Conservation (phyloP, 2,797 vertebrate genomes). For the Silurus aristotelis region DNA sequence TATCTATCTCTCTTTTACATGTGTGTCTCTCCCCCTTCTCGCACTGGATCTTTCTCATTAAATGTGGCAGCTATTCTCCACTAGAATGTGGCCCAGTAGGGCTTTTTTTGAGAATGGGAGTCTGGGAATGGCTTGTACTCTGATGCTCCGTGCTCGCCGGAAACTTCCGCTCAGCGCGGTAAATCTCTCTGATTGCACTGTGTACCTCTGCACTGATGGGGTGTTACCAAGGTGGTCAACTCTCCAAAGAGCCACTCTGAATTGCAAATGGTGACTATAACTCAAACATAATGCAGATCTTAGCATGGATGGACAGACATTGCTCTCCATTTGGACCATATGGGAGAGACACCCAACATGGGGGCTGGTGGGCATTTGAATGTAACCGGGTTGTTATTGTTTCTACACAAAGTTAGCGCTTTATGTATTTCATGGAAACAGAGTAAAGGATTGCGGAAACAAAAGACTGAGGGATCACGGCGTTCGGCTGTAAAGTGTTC, state of each 20-base stretch:
- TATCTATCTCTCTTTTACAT: neutral
- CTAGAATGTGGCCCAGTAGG: slow-evolving; percentile 80
- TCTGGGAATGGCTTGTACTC: slow-evolving; percentile 70
- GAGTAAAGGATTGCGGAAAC: slow-evolving; percentile 31
- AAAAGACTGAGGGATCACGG: slow-evolving; percentile 31
- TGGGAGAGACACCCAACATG: slow-evolving; percentile 54
- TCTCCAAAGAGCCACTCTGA: slow-evolving; percentile 90
- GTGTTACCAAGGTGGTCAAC: slow-evolving; percentile 81
- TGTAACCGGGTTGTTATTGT: slow-evolving; percentile 69
- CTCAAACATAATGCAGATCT: slow-evolving; percentile 93
- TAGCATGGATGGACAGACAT: slow-evolving; percentile 79
- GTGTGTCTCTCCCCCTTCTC: slow-evolving; percentile 32
- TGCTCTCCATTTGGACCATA: slow-evolving; percentile 87
- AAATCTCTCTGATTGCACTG: slow-evolving; percentile 83
- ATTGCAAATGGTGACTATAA: slow-evolving; percentile 95
- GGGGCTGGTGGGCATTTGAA: slow-evolving; percentile 52
- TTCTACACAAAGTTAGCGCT: slow-evolving; percentile 68
- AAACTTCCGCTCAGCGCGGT: slow-evolving; percentile 74
- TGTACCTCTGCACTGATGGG: slow-evolving; percentile 69
- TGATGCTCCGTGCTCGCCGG: slow-evolving; percentile 69
- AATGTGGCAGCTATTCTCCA: slow-evolving; percentile 70
- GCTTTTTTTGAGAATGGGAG: slow-evolving; percentile 74
- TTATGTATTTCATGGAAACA: slow-evolving; percentile 61
- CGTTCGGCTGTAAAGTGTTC: slow-evolving; percentile 18
- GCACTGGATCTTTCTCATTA: slow-evolving; percentile 56